Percentiles rank a stretch among this genome's conserved stretches.
Evolutionary conservation across 2,888 invertebrate genomes (phyloP).

Genomic region (Pelosia muscerda): DNA sequence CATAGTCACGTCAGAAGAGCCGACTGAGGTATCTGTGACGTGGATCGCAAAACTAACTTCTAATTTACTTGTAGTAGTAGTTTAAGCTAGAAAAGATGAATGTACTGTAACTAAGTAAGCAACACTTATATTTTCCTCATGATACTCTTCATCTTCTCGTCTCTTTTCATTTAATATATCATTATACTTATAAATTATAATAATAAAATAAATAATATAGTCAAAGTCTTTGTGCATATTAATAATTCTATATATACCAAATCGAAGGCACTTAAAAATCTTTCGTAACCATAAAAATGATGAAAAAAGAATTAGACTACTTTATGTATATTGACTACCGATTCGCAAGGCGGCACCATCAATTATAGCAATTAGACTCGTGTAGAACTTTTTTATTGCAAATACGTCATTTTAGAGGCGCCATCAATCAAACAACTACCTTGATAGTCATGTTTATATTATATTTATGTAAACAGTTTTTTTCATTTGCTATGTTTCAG

Average conservation of each 20-base stretch:
- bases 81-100: slow-evolving; percentile 9
- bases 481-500: too few species aligned
- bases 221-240: neutral
- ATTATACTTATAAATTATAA: too few species aligned
- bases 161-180: too few species aligned
- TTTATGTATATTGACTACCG: neutral
- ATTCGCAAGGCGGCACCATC: neutral
- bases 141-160: neutral
- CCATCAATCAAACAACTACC: neutral
- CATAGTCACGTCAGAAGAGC: slow-evolving; percentile 31
- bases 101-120: neutral
- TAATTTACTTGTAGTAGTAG: slow-evolving; percentile 29
- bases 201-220: too few species aligned
- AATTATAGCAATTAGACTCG: too few species aligned
- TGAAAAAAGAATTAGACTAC: neutral
- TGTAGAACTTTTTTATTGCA: neutral
- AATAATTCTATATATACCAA: neutral
- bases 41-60: slow-evolving; percentile 54
- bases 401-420: neutral
- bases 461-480: neutral
- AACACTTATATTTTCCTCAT: too few species aligned
- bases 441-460: neutral
- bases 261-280: neutral
- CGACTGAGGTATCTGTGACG: slow-evolving; percentile 55
- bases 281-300: neutral